A percentile compares a stretch with the other conserved stretches of the same genome.
Evolutionary conservation across 2,113 vertebrate genomes (phyloP).

Genomic region (Otis tarda): DNA sequence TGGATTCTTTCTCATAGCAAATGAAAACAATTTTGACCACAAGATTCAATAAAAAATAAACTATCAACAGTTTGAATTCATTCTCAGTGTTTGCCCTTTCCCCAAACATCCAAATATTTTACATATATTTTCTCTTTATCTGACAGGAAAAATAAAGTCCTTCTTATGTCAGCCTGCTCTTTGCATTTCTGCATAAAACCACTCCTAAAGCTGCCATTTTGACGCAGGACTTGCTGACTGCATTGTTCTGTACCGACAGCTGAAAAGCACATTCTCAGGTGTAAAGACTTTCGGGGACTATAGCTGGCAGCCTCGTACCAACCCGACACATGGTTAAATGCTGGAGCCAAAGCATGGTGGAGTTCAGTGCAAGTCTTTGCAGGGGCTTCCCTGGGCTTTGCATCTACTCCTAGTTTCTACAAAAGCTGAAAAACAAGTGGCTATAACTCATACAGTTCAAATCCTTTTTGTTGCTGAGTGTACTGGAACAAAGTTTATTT

Average conservation of each 20-base stretch:
- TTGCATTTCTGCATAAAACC: neutral
- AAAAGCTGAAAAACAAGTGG: neutral
- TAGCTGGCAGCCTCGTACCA: neutral
- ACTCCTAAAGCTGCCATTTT: neutral
- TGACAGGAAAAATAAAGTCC: neutral
- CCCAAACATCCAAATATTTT: constrained; percentile 38
- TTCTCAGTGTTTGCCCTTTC: constrained; percentile 3
- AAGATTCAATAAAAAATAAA: constrained; percentile 63
- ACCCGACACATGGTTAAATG: neutral
- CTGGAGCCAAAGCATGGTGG: neutral
- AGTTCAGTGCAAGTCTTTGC: neutral
- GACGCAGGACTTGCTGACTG: neutral
- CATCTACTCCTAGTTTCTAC: neutral
- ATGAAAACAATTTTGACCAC: constrained; percentile 63
- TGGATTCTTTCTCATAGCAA: constrained; percentile 63
- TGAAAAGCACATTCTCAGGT: constrained; percentile 1
- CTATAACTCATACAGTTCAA: neutral
- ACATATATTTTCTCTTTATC: neutral
- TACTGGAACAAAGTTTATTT: neutral
- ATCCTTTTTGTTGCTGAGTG: neutral
- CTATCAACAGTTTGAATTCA: constrained; percentile 53
- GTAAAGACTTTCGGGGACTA: neutral
- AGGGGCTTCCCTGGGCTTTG: neutral
- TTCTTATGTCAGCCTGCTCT: neutral
- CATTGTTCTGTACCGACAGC: neutral